A percentile compares a stretch with the other conserved stretches of the same genome.
Evolutionary conservation across 2,113 vertebrate genomes (phyloP).

Genomic region (Halcyon senegalensis): DNA sequence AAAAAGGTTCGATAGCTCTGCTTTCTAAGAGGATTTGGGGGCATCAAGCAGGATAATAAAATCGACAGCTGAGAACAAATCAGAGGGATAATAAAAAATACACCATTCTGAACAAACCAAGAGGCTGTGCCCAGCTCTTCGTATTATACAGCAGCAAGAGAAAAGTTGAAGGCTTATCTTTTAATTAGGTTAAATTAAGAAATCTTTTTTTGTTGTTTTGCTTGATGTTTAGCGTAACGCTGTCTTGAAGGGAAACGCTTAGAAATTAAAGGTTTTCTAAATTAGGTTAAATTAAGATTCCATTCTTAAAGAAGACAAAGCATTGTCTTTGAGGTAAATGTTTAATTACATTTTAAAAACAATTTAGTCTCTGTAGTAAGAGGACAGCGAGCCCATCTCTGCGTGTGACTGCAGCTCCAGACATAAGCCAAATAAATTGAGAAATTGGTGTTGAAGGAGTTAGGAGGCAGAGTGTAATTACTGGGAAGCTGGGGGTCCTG

Average conservation of each 20-base stretch:
- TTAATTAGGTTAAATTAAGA: slow-evolving; percentile 56
- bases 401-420: not conserved
- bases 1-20: not conserved
- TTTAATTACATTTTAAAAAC: slow-evolving; percentile 52
- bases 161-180: slow-evolving; percentile 44
- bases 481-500: not conserved
- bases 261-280: slow-evolving; percentile 18
- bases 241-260: slow-evolving; percentile 24
- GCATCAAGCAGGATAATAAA: slow-evolving; percentile 26
- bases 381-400: not conserved
- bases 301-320: slow-evolving; percentile 33
- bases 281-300: slow-evolving; percentile 46
- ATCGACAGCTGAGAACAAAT: not conserved
- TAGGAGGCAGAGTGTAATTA: slow-evolving; percentile 40
- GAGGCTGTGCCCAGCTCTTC: not conserved
- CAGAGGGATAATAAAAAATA: not conserved
- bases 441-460: slow-evolving; percentile 27
- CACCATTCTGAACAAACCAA: not conserved
- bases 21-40: slow-evolving; percentile 29
- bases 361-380: not conserved
- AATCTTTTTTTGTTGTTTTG: slow-evolving; percentile 4
- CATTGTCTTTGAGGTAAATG: slow-evolving; percentile 40
- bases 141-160: not conserved
- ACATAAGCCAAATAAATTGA: not conserved
- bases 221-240: not conserved